Conservation (phyloP, 2,797 vertebrate genomes). For the Girardinus metallicus region DNA sequence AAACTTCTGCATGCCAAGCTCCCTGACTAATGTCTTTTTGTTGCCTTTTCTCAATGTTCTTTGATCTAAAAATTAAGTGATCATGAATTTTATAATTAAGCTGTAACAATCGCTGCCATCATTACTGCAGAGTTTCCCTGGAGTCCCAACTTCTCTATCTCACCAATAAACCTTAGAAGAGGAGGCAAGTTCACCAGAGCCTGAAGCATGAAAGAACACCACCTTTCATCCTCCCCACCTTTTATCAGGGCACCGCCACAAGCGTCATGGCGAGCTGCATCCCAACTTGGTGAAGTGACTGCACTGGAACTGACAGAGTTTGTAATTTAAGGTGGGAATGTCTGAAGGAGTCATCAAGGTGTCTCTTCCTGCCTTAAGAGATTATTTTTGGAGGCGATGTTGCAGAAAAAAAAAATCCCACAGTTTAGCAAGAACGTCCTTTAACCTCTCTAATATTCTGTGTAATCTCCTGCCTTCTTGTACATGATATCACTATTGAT, state of each 20-base stretch:
- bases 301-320: neutral
- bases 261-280: neutral
- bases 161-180: neutral
- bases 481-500: neutral
- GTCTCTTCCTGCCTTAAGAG: neutral
- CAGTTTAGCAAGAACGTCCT: neutral
- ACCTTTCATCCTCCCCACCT: slow-evolving; percentile 2
- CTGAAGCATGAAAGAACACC: neutral
- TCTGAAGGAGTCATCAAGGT: neutral
- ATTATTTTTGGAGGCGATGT: neutral
- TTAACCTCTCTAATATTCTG: neutral
- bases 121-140: neutral
- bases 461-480: neutral
- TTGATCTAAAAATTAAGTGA: neutral
- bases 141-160: neutral
- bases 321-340: neutral
- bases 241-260: neutral
- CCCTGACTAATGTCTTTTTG: neutral
- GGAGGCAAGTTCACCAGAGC: neutral
- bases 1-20: neutral
- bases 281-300: neutral
- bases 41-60: neutral
- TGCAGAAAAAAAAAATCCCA: neutral
- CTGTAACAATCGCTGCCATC: neutral
- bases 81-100: neutral